Evolutionary conservation across 2,113 vertebrate genomes (phyloP).

Genomic region (Sus scrofa): T2T-Sscrofa CM000827.6:87898001-87898500

Average conservation of each 20-base stretch:
- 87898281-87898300: too few relatives aligned
- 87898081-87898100: too few relatives aligned
- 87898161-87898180: too few relatives aligned
- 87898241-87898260: too few relatives aligned
- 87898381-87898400: not conserved
- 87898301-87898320: not conserved
- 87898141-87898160: too few relatives aligned
- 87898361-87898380: not conserved
- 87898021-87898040: conserved; percentile 1
- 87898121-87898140: too few relatives aligned
- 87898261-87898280: too few relatives aligned
- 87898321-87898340: not conserved
- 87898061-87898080: too few relatives aligned
- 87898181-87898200: too few relatives aligned
- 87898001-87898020: not conserved
- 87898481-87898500: not conserved
- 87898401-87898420: not conserved
- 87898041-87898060: not conserved
- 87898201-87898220: too few relatives aligned
- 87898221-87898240: too few relatives aligned
- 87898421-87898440: not conserved
- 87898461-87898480: not conserved
- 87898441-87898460: not conserved
- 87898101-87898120: too few relatives aligned
- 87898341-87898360: not conserved